These are phyloP conservation scores for Pontoporia blainvillei DNA, from an alignment of 2,113 vertebrate genomes.

Conservation along the genomic window DNA sequence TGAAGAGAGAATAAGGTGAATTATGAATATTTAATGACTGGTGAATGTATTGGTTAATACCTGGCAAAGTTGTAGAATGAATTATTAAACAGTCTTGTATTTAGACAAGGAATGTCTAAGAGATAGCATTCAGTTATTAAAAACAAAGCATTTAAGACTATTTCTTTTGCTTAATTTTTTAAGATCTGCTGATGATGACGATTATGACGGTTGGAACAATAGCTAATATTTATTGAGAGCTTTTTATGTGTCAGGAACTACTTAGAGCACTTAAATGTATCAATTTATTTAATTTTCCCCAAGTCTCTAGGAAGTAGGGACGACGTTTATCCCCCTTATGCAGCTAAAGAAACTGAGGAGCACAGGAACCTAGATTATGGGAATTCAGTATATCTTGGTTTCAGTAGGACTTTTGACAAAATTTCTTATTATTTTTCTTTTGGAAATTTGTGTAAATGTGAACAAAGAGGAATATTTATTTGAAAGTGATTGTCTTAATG, in stretches of 20 bases:
- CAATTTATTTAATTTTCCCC: neutral
- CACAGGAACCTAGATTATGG: neutral
- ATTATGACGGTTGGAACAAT: neutral
- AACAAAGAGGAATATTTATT: neutral
- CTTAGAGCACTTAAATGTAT: neutral
- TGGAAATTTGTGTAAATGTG: neutral
- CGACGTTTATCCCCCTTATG: neutral
- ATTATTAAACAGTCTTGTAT: neutral
- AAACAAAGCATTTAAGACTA: neutral
- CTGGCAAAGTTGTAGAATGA: neutral
- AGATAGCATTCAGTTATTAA: neutral
- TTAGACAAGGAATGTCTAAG: neutral
- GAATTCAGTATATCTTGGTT: neutral
- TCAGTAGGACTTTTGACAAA: neutral
- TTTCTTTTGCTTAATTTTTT: neutral
- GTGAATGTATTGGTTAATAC: neutral
- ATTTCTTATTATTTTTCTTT: neutral
- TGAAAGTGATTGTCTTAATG: neutral
- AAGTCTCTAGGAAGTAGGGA: neutral
- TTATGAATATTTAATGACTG: slow-evolving; percentile 23
- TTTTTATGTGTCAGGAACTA: neutral
- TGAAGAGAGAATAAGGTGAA: neutral
- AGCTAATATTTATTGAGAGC: neutral
- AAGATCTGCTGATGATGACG: neutral
- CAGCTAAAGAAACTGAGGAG: neutral